Conservation (phyloP, 2,888 invertebrate genomes). For the Harpagoxenus sublaevis region DNA sequence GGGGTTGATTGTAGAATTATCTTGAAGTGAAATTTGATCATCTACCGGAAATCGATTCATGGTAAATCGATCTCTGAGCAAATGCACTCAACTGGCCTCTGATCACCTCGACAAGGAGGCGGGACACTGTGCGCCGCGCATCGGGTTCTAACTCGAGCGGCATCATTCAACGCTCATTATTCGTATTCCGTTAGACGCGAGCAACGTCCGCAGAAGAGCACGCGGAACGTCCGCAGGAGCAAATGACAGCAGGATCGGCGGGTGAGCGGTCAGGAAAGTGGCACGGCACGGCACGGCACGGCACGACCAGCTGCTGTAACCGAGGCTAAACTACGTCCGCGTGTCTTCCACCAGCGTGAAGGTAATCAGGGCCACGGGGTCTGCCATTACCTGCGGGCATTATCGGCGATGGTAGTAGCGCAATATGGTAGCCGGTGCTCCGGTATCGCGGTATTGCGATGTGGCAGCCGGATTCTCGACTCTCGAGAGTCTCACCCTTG, state of each 20-base stretch:
- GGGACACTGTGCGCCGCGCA: not conserved
- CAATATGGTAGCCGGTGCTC: conserved; percentile 43
- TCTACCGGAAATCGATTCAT: not conserved
- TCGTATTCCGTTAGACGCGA: conserved; percentile 43
- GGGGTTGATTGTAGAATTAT: not conserved
- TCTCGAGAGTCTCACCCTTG: not conserved
- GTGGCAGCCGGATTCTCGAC: not conserved
- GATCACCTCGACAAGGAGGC: conserved; percentile 20
- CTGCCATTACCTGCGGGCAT: conserved; percentile 65
- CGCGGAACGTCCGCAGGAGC: conserved; percentile 55
- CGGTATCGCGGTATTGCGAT: conserved; percentile 22
- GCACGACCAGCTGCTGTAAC: conserved; percentile 53
- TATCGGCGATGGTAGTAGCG: conserved; percentile 57
- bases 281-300: conserved; percentile 40
- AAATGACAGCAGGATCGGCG: conserved; percentile 57
- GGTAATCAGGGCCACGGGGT: conserved; percentile 61
- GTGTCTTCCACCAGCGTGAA: conserved; percentile 46
- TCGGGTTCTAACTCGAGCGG: conserved; percentile 35
- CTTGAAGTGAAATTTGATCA: not conserved
- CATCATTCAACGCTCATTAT: conserved; percentile 45
- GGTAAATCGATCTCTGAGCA: conserved; percentile 14
- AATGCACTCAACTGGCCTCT: not conserved
- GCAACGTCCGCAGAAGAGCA: conserved; percentile 12
- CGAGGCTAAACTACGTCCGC: conserved; percentile 47
- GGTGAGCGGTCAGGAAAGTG: conserved; percentile 42